These are phyloP conservation scores for Diabrotica balteata DNA, from an alignment of 2,888 invertebrate species.

Conservation along the genomic window DNA sequence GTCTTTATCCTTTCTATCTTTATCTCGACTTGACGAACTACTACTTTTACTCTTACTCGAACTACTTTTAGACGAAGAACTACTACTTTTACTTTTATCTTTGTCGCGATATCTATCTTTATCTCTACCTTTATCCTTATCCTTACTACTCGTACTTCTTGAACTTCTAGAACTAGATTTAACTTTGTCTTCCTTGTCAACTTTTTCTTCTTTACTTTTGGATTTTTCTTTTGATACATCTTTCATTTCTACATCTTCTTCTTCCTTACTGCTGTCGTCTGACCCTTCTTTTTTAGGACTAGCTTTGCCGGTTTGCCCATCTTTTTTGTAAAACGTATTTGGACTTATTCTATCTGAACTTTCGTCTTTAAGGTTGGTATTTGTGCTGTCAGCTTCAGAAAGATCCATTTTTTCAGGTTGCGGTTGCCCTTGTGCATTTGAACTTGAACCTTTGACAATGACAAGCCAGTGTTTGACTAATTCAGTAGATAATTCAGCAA, in stretches of 20 bases:
- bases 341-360: conserved; percentile 40
- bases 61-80: conserved; percentile 30
- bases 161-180: conserved; percentile 33
- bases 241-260: conserved; percentile 52
- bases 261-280: conserved; percentile 73
- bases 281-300: conserved; percentile 70
- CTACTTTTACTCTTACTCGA: conserved; percentile 46
- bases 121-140: conserved; percentile 36
- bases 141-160: conserved; percentile 42
- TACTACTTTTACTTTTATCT: conserved; percentile 25
- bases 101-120: conserved; percentile 50
- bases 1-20: conserved; percentile 42
- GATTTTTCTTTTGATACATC: conserved; percentile 30
- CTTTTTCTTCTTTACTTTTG: conserved; percentile 30
- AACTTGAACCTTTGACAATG: conserved; percentile 76
- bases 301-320: background rate
- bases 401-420: conserved; percentile 17
- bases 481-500: conserved; percentile 71
- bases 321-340: conserved; percentile 64
- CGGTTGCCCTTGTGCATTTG: conserved; percentile 51
- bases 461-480: conserved; percentile 91
- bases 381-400: conserved; percentile 17
- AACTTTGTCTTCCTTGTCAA: conserved; percentile 25
- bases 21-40: conserved; percentile 51
- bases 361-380: conserved; percentile 17